Conservation (phyloP, 64 coral and sea anemone species). For the Cladopsammia gracilis region DNA sequence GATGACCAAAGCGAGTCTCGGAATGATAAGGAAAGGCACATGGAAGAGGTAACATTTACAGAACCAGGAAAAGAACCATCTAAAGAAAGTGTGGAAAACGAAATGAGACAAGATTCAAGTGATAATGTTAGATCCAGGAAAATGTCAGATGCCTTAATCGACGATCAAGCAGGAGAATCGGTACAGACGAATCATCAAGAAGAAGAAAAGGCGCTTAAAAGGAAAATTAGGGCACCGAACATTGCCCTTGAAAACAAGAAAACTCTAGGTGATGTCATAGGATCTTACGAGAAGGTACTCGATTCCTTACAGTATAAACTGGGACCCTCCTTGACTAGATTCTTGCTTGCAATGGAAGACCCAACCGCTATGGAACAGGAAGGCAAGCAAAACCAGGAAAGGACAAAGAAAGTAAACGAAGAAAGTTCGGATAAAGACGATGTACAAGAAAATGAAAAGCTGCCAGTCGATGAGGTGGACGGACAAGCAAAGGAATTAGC, state of each 20-base stretch:
- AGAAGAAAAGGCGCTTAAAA: neutral
- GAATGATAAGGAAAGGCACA: neutral
- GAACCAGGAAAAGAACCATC: neutral
- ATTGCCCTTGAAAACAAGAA: conserved; percentile 47
- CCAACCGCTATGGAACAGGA: neutral
- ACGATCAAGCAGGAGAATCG: neutral
- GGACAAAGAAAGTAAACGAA: neutral
- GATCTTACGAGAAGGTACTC: conserved; percentile 57
- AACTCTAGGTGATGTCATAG: conserved; percentile 64
- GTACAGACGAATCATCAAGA: neutral
- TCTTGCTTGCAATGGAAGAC: neutral
- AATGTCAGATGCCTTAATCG: neutral
- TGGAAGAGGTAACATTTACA: neutral
- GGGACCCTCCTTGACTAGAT: conserved; percentile 40
- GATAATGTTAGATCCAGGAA: neutral
- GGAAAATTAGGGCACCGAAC: conserved; percentile 36
- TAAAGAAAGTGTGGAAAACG: neutral
- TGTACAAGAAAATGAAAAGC: too few relatives aligned
- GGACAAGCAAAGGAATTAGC: neutral
- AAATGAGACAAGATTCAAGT: neutral
- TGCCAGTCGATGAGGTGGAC: too few relatives aligned
- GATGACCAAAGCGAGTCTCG: neutral
- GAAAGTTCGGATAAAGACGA: too few relatives aligned
- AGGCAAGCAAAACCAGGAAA: neutral
- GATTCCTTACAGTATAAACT: conserved; percentile 40